Conservation (phyloP, 1,140 invertebrate species). For the Metaphire vulgaris region DNA sequence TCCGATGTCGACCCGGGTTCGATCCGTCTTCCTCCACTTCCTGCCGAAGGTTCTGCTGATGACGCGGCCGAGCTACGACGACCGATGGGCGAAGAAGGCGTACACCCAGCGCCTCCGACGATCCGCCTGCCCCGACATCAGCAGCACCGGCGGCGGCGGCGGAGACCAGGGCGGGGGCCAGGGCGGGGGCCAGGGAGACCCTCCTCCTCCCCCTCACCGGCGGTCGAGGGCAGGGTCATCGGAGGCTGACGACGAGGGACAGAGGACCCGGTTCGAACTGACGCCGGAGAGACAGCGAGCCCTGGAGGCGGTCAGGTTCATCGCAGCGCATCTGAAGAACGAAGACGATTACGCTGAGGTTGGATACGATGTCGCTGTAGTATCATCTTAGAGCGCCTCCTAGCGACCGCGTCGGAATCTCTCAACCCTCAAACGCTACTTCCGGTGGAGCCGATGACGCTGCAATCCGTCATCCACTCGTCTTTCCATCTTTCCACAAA, state of each 20-base stretch:
- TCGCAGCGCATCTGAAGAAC: constrained; percentile 44
- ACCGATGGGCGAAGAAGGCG: constrained; percentile 1
- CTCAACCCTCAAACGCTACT: no score
- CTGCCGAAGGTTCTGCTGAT: constrained; percentile 49
- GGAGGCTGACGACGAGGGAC: not conserved
- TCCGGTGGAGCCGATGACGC: no score
- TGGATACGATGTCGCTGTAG: constrained; percentile 37
- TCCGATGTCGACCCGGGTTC: constrained; percentile 49
- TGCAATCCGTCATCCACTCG: no score
- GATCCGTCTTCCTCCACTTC: constrained; percentile 45
- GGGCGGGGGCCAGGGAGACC: not conserved
- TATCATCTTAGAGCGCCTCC: no score
- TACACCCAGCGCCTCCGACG: not conserved
- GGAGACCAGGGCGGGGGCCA: no score
- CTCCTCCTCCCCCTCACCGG: not conserved
- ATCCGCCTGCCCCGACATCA: constrained; percentile 10
- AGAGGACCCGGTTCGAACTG: constrained; percentile 50
- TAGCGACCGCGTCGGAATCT: no score
- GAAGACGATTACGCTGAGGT: constrained; percentile 36
- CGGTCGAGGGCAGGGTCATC: not conserved
- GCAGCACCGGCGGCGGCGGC: not conserved
- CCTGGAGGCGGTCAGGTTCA: constrained; percentile 44
- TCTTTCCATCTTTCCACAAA: no score
- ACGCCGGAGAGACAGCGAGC: constrained; percentile 47
- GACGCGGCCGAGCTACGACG: constrained; percentile 38